phyloP scores from a whole-genome alignment of 1,140 invertebrate genomes.

The Glossosoma conforme region DNA sequence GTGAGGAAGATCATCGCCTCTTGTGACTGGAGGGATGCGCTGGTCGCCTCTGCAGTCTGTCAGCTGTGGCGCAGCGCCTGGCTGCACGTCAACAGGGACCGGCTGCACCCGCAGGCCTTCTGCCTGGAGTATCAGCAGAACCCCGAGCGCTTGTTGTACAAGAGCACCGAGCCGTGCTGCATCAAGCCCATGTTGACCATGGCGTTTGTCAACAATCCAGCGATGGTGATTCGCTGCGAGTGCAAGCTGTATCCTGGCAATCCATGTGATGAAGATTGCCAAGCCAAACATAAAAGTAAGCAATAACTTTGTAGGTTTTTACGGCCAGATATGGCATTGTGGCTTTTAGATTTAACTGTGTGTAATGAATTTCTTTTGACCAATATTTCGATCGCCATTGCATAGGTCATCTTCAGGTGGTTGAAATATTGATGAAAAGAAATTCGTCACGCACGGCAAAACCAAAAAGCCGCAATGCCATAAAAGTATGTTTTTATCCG shows the following conservation, averaged over 20 bases:
- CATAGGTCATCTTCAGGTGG: no score
- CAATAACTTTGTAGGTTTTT: no score
- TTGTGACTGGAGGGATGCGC: slow-evolving; percentile 42
- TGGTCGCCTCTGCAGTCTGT: slow-evolving; percentile 39
- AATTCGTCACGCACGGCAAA: no score
- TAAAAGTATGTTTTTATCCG: no score
- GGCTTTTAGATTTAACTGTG: no score
- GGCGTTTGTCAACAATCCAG: slow-evolving; percentile 37
- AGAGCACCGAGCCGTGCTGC: background rate
- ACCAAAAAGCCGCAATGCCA: no score
- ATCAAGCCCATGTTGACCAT: slow-evolving; percentile 39
- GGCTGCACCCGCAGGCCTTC: slow-evolving; percentile 35
- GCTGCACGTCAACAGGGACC: slow-evolving; percentile 35
- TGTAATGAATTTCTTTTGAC: no score
- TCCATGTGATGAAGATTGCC: slow-evolving; percentile 36
- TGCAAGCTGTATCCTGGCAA: slow-evolving; percentile 35
- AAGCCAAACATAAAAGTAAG: slow-evolving; percentile 39
- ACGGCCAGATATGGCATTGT: no score
- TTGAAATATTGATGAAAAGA: no score
- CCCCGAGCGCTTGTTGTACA: background rate
- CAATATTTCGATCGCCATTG: no score
- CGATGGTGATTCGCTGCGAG: slow-evolving; percentile 26
- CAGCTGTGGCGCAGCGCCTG: slow-evolving; percentile 41
- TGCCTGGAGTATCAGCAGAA: slow-evolving; percentile 21
- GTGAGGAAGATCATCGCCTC: slow-evolving; percentile 39